These are phyloP conservation scores for Neopipo cinnamomea DNA, from an alignment of 2,113 vertebrate species.

Conservation along the genomic window DNA sequence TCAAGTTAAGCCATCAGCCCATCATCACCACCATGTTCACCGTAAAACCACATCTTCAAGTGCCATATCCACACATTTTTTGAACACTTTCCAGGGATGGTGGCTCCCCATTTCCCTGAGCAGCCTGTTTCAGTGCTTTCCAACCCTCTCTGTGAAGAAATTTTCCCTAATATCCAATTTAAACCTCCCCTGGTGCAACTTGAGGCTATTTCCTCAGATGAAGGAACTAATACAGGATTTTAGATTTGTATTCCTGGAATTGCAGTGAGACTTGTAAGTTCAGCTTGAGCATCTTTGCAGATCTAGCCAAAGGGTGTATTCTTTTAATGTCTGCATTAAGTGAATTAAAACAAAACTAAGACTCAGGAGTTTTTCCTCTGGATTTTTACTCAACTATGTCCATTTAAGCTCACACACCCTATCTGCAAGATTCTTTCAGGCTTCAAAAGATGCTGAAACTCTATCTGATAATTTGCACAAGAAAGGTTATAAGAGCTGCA, in stretches of 20 bases:
- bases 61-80: not conserved
- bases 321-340: not conserved
- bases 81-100: not conserved
- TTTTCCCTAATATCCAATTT: not conserved
- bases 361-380: not conserved
- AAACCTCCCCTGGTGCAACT: not conserved
- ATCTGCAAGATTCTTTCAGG: not conserved
- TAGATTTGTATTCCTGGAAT: not conserved
- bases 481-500: not conserved
- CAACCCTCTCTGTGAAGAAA: not conserved
- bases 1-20: not conserved
- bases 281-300: not conserved
- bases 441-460: not conserved
- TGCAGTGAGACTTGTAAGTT: not conserved
- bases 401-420: not conserved
- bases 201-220: not conserved
- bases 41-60: not conserved
- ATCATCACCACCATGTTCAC: not conserved
- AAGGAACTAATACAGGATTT: not conserved
- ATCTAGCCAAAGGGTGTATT: not conserved
- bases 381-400: not conserved
- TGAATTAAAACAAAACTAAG: not conserved
- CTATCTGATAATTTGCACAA: not conserved
- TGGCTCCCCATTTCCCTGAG: not conserved
- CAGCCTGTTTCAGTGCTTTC: not conserved